Evolutionary conservation across 2,113 vertebrate genomes (phyloP).

Genomic region (Otus sunia): DNA sequence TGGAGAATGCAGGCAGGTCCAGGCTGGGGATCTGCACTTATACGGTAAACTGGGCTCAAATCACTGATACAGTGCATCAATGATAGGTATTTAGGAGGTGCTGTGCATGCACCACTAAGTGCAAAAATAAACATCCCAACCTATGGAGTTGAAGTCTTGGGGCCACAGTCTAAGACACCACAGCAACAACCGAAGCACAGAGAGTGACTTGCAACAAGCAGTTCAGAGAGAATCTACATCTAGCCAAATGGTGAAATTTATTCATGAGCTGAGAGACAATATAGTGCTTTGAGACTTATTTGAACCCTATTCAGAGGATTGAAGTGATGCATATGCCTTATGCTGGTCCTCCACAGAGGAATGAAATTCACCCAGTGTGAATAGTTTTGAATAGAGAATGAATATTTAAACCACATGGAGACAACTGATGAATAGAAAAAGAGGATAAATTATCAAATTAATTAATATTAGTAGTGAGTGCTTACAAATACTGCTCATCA

Average conservation of each 20-base stretch:
- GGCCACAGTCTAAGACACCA: not conserved
- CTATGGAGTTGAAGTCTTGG: not conserved
- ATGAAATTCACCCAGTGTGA: constrained; percentile 26
- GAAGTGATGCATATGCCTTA: constrained; percentile 33
- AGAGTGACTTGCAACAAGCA: not conserved
- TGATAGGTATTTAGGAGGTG: not conserved
- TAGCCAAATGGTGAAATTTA: not conserved
- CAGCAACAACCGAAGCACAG: not conserved
- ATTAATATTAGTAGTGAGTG: constrained; percentile 67
- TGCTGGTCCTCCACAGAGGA: constrained; percentile 17
- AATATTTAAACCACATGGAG: constrained; percentile 51
- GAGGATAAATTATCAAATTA: constrained; percentile 54
- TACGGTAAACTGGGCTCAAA: not conserved
- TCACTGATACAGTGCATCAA: not conserved
- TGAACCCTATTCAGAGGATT: constrained; percentile 19
- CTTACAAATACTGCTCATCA: constrained; percentile 51
- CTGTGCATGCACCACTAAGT: not conserved
- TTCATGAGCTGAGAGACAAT: constrained; percentile 5
- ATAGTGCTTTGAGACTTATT: not conserved
- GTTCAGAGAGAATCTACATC: not conserved
- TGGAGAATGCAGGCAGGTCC: not conserved
- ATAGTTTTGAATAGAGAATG: constrained; percentile 38
- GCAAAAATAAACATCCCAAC: not conserved
- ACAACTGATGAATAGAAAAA: constrained; percentile 52
- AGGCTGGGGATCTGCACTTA: not conserved